phyloP scores from a whole-genome alignment of 2,797 vertebrate species.

The Peromyscus melanophrys region DNA sequence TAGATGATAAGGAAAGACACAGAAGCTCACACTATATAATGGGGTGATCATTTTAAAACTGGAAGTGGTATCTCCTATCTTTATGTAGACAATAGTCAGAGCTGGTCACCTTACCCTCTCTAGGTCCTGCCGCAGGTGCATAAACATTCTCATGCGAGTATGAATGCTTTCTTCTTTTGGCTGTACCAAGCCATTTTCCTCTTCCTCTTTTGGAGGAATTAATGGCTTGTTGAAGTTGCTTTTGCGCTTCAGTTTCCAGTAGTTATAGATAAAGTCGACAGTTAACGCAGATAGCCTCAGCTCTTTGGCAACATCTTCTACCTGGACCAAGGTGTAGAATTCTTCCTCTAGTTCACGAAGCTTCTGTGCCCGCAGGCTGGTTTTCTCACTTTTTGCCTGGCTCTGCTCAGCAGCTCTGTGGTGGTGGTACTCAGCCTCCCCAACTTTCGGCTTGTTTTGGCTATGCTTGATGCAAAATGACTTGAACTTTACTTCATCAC shows the following conservation, averaged over 20 bases:
- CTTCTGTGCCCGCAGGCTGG: constrained; percentile 95
- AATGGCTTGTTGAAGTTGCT: constrained; percentile 97
- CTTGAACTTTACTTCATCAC: constrained; percentile 99
- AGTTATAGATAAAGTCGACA: constrained; percentile 97
- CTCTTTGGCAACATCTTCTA: constrained; percentile 92
- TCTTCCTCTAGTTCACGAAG: constrained; percentile 98
- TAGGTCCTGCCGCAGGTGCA: constrained; percentile 98
- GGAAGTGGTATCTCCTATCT: constrained; percentile 12
- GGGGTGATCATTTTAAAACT: constrained; percentile 8
- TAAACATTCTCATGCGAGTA: constrained; percentile 99
- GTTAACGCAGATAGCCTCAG: constrained; percentile 92
- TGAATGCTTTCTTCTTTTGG: constrained; percentile 99
- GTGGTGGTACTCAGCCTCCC: constrained; percentile 72
- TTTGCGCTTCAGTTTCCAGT: constrained; percentile 99
- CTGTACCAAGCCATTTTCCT: constrained; percentile 95
- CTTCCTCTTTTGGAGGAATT: constrained; percentile 97
- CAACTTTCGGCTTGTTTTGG: constrained; percentile 91
- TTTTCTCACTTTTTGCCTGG: constrained; percentile 93
- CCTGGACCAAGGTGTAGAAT: constrained; percentile 95
- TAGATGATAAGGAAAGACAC: constrained; percentile 49
- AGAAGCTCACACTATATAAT: constrained; percentile 4
- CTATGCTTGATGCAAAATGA: constrained; percentile 99
- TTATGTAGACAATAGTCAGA: background rate
- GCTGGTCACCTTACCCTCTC: constrained; percentile 94
- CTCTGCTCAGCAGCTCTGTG: constrained; percentile 92